phyloP scores from a whole-genome alignment of 2,113 vertebrate species.

The Marmota monax region DNA sequence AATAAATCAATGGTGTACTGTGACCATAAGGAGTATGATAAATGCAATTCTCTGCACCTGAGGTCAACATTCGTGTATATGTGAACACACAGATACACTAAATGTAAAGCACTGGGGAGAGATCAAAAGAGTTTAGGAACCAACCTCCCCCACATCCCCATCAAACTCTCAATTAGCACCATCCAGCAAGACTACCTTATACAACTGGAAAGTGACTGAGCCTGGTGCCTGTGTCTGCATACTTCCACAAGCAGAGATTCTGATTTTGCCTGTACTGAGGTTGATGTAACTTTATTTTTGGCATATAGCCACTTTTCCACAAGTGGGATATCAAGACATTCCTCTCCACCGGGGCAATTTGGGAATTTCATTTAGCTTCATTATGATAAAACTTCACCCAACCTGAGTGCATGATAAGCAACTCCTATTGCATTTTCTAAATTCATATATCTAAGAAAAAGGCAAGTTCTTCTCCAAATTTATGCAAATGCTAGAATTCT shows the following conservation, averaged over 20 bases:
- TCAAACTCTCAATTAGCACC: not conserved
- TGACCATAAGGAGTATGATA: not conserved
- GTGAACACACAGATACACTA: not conserved
- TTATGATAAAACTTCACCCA: constrained; percentile 61
- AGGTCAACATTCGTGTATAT: not conserved
- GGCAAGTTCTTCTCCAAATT: constrained; percentile 32
- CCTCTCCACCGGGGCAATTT: not conserved
- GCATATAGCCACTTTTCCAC: constrained; percentile 8
- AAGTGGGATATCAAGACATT: constrained; percentile 50
- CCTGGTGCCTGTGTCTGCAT: no score
- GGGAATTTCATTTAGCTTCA: constrained; percentile 72
- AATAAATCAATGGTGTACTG: not conserved
- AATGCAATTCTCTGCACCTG: not conserved
- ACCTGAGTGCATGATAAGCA: constrained; percentile 40
- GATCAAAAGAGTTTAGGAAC: not conserved
- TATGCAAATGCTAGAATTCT: constrained; percentile 64
- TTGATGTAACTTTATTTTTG: constrained; percentile 46
- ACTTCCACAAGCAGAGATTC: not conserved
- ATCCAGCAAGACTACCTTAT: not conserved
- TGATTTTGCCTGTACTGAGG: not conserved
- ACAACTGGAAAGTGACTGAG: not conserved
- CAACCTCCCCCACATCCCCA: not conserved
- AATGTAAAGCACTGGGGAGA: not conserved
- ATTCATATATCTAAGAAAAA: constrained; percentile 26
- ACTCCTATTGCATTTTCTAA: constrained; percentile 31